These are phyloP conservation scores for Mastomys coucha DNA, from an alignment of 2,113 vertebrate species.

Conservation along the genomic window DNA sequence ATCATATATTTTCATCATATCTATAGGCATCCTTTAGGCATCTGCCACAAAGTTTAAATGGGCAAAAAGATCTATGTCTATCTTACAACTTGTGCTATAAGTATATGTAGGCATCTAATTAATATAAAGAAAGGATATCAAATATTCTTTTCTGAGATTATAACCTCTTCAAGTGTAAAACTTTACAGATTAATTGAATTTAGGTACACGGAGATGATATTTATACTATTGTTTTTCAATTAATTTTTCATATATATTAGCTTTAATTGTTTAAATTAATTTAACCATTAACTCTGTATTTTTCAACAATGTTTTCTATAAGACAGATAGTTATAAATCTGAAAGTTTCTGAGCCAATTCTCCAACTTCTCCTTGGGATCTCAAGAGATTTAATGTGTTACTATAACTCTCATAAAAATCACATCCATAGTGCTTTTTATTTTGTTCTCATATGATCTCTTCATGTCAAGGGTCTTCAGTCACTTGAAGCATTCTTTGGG, in stretches of 20 bases:
- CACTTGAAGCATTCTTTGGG: slow-evolving; percentile 72
- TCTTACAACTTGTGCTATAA: slow-evolving; percentile 16
- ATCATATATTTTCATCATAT: slow-evolving; percentile 63
- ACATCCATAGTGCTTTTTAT: slow-evolving; percentile 79
- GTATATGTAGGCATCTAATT: background rate
- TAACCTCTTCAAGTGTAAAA: slow-evolving; percentile 49
- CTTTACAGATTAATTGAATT: slow-evolving; percentile 4
- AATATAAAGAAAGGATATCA: slow-evolving; percentile 53
- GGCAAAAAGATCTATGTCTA: slow-evolving; percentile 54
- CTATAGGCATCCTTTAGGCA: slow-evolving; percentile 56
- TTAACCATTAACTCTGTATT: slow-evolving; percentile 27
- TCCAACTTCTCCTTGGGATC: slow-evolving; percentile 62
- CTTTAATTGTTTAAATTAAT: slow-evolving; percentile 57
- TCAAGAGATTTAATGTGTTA: slow-evolving; percentile 78
- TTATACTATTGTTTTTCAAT: slow-evolving; percentile 35
- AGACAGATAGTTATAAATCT: slow-evolving; percentile 61
- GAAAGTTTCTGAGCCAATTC: slow-evolving; percentile 57
- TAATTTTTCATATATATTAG: slow-evolving; percentile 28
- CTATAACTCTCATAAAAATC: slow-evolving; percentile 72
- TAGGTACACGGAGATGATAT: slow-evolving; percentile 2
- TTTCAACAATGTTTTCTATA: slow-evolving; percentile 48
- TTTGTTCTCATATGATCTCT: slow-evolving; percentile 77
- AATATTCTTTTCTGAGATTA: slow-evolving; percentile 49
- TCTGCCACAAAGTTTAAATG: slow-evolving; percentile 50
- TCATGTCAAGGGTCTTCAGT: slow-evolving; percentile 79